Base-by-base conservation (phyloP, 37 sponge, comb jelly and placozoan species). In the Tethya wilhelma region DNA sequence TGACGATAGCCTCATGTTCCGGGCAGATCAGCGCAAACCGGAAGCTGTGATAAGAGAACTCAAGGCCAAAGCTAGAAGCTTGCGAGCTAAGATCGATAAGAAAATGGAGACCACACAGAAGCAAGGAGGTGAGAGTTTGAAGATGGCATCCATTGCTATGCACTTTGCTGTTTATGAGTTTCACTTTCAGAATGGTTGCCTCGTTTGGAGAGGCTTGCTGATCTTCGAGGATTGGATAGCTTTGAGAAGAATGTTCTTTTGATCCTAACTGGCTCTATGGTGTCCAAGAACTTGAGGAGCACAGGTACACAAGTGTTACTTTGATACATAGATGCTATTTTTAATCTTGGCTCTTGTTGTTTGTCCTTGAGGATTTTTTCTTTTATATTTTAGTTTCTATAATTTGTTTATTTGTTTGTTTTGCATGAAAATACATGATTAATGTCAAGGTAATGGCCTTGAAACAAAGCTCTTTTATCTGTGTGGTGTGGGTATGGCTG, bases 191-290 rank as follows among this genome's bases (percentile, higher is more conserved):
- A 39, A 55, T 89, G 90, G 90, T 60, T 89, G 4, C 92, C 92
- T 65, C 62, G 89, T 25, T 56, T 91, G 31, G 92, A 91, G 79
- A 56, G 80, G 19, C 86, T 91, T 2, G 79, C 84, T 20, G 76
- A 59, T 38, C 59, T 86, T 20, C 73, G 84, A 40, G 29, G 59
- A 29, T 59, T 91, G 62, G 75, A 86, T 39, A 30, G 39, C 4
- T 91, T 91, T 83, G 92, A 91, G 56, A 91, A 78, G 77, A 87
- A 87, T 22, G 80, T 82, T 14, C 55, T 91, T 20, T 67, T 91
- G 19, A 72, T 78, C 2, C 84, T 91, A 8, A 83, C 76, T 34
- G 88, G 92, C 11, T 82, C 85, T 33, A 84, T 84, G 77, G 90
- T 90, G 42, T 90, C 90, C 38, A 67, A 77, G 32, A 90, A 90